Evolutionary conservation across 2,797 vertebrate genomes (phyloP).

Genomic region (Intellagama lesueurii): DNA sequence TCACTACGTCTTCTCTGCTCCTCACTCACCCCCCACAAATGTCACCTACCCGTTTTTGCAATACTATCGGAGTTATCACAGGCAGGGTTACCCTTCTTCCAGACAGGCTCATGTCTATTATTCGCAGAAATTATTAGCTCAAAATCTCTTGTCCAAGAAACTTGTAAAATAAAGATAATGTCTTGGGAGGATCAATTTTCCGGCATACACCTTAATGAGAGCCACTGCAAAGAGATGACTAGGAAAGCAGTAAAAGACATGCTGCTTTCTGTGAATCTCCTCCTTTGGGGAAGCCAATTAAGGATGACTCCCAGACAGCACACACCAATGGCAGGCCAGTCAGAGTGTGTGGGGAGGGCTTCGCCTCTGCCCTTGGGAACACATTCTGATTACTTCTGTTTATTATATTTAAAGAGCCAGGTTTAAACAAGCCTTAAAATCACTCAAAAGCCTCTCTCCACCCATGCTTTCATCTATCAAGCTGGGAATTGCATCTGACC

Average conservation of each 20-base stretch:
- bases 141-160: constrained; percentile 59
- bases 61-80: constrained; percentile 88
- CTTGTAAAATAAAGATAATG: constrained; percentile 65
- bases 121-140: constrained; percentile 59
- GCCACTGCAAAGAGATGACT: constrained; percentile 64
- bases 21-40: neutral
- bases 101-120: constrained; percentile 88
- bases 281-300: constrained; percentile 76
- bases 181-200: constrained; percentile 64
- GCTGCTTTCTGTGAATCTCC: constrained; percentile 71
- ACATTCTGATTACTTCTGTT: constrained; percentile 77
- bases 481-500: constrained; percentile 51
- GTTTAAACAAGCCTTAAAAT: constrained; percentile 70
- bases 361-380: constrained; percentile 90
- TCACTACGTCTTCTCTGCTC: neutral
- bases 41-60: constrained; percentile 84
- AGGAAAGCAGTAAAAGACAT: constrained; percentile 68
- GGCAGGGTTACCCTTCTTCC: constrained; percentile 92
- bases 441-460: constrained; percentile 58
- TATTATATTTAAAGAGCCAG: constrained; percentile 78
- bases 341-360: constrained; percentile 78
- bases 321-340: constrained; percentile 78
- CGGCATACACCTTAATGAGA: constrained; percentile 13
- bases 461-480: constrained; percentile 63
- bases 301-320: constrained; percentile 80